Conservation (phyloP, 2,113 vertebrate species). For the Sinocyclocheilus rhinocerous region DNA sequence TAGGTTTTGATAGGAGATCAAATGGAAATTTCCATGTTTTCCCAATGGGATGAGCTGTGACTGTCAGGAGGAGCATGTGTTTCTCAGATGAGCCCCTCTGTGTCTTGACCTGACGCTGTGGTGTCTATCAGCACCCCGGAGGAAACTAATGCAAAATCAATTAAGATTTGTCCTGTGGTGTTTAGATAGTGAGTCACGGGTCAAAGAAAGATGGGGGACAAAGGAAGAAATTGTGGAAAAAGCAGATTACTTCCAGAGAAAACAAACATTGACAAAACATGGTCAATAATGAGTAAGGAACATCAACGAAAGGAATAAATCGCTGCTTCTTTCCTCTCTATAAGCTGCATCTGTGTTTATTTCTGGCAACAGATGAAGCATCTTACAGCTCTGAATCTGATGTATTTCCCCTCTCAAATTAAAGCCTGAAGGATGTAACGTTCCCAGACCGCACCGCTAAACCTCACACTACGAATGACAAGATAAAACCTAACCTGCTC, state of each 20-base stretch:
- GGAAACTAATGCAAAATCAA: slow-evolving; percentile 40
- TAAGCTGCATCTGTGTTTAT: slow-evolving; percentile 3
- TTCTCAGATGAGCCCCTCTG: slow-evolving; percentile 39
- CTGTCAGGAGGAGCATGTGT: neutral
- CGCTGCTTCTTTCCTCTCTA: neutral
- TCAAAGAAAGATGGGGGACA: slow-evolving; percentile 4
- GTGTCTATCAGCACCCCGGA: slow-evolving; percentile 21
- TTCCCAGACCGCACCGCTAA: slow-evolving; percentile 62
- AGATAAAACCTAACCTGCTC: slow-evolving; percentile 54
- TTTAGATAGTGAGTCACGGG: neutral
- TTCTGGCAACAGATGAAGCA: slow-evolving; percentile 72
- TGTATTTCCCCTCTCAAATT: slow-evolving; percentile 75
- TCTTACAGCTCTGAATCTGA: slow-evolving; percentile 68
- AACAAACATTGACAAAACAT: neutral
- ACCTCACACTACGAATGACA: slow-evolving; percentile 36
- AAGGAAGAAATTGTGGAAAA: neutral
- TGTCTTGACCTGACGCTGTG: slow-evolving; percentile 6
- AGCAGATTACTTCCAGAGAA: neutral
- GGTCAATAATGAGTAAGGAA: neutral
- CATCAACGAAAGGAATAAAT: neutral
- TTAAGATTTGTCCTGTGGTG: slow-evolving; percentile 26
- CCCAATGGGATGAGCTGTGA: slow-evolving; percentile 1
- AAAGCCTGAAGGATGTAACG: slow-evolving; percentile 63
- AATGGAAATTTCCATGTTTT: slow-evolving; percentile 43
- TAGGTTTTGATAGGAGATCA: slow-evolving; percentile 33